A percentile compares a stretch with the other conserved stretches of the same genome.
Evolutionary conservation across 2,797 vertebrate genomes (phyloP).

Genomic region (Pseudopleuronectes americanus): DNA sequence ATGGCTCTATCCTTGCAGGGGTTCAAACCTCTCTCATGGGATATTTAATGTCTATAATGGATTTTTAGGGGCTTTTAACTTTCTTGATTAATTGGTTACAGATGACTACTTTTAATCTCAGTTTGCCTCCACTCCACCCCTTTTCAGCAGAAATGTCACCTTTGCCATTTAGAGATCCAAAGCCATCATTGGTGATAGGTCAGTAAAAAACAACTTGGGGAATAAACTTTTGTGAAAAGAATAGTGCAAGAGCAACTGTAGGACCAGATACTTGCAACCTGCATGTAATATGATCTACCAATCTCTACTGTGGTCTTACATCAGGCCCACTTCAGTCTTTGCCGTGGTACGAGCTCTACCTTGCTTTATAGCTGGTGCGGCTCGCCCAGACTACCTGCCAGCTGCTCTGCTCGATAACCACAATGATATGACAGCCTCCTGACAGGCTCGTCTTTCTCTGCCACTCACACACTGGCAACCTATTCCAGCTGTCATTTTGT

Average conservation of each 20-base stretch:
- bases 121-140: neutral
- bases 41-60: conserved; percentile 36
- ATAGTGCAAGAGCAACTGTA: neutral
- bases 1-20: neutral
- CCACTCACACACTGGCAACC: conserved; percentile 68
- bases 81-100: conserved; percentile 45
- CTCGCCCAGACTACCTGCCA: conserved; percentile 58
- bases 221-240: neutral
- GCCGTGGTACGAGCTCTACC: conserved; percentile 5
- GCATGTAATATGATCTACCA: neutral
- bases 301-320: neutral
- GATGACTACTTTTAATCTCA: conserved; percentile 35
- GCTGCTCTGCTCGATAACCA: conserved; percentile 65
- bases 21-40: conserved; percentile 19
- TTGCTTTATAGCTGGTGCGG: conserved; percentile 21
- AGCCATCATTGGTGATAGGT: conserved; percentile 16
- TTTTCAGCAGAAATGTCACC: conserved; percentile 47
- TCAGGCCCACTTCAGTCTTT: conserved; percentile 11
- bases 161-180: conserved; percentile 25
- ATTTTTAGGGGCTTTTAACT: conserved; percentile 46
- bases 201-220: conserved; percentile 13
- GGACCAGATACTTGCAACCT: neutral
- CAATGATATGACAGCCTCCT: conserved; percentile 62
- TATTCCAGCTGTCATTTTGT: conserved; percentile 68
- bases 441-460: conserved; percentile 59